These are phyloP conservation scores for Amblyteles armatorius DNA, from an alignment of 2,888 invertebrate species.

Conservation along the genomic window DNA sequence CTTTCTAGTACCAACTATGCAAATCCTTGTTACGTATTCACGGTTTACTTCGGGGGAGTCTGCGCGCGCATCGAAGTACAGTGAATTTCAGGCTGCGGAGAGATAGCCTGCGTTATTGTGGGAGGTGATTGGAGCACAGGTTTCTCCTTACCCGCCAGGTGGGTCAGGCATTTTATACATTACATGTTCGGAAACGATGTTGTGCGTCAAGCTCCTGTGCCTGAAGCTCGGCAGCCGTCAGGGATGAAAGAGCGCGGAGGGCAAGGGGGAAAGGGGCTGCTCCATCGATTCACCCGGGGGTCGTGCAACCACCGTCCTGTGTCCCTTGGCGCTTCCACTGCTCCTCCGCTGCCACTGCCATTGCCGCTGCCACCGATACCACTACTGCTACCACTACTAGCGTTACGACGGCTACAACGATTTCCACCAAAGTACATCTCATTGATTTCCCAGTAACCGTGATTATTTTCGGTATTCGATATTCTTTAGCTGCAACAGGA, in stretches of 20 bases:
- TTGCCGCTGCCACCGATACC: constrained; percentile 32
- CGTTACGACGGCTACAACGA: constrained; percentile 46
- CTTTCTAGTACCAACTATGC: not conserved
- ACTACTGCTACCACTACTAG: constrained; percentile 40
- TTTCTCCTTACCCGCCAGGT: not conserved
- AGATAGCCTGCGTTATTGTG: not conserved
- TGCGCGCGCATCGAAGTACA: not conserved
- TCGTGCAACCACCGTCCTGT: constrained; percentile 76
- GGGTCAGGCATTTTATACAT: not conserved
- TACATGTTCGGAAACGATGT: constrained; percentile 1
- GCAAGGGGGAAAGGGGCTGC: constrained; percentile 74
- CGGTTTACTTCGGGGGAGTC: not conserved
- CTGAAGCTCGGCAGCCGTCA: constrained; percentile 42
- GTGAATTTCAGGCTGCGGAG: not conserved
- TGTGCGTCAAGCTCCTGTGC: constrained; percentile 16
- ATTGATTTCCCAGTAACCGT: too few relatives aligned
- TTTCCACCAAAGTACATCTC: not conserved
- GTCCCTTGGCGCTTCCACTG: constrained; percentile 27
- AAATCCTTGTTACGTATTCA: not conserved
- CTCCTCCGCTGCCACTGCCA: not conserved
- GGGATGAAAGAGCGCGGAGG: constrained; percentile 64
- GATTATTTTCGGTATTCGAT: too few relatives aligned
- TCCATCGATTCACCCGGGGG: constrained; percentile 82
- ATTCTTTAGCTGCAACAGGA: not conserved
- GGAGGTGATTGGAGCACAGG: not conserved